Evolutionary conservation across 2,888 invertebrate genomes (phyloP).

Genomic region (Axea sp.): DNA sequence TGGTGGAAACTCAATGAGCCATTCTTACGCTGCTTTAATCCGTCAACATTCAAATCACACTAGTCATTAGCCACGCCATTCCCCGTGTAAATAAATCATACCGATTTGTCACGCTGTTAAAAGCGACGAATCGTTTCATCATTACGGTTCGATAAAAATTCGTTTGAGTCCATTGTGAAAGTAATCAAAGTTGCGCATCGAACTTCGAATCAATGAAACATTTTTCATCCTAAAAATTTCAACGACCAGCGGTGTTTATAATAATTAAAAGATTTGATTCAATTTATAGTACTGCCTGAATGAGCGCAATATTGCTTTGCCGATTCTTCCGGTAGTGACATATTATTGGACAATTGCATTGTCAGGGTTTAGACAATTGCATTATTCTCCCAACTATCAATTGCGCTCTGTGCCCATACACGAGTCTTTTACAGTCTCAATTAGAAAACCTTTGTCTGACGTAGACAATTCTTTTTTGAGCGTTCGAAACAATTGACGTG

Average conservation of each 20-base stretch:
- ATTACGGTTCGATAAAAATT: no score
- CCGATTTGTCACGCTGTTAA: no score
- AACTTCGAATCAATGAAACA: no score
- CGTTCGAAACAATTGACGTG: conserved; percentile 47
- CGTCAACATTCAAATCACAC: conserved; percentile 30
- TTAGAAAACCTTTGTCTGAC: conserved; percentile 51
- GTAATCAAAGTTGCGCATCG: no score
- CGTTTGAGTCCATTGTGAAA: no score
- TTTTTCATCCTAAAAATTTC: no score
- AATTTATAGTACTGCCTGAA: no score
- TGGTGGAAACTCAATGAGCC: conserved; percentile 49
- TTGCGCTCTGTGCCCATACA: conserved; percentile 35
- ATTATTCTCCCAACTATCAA: conserved; percentile 50
- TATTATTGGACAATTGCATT: conserved; percentile 49
- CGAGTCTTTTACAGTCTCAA: conserved; percentile 38
- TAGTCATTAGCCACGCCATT: no score
- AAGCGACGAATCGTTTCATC: no score
- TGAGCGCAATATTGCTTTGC: conserved; percentile 6
- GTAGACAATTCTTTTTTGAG: conserved; percentile 35
- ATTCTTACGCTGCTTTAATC: conserved; percentile 43
- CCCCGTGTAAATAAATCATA: neutral
- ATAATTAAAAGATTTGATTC: neutral
- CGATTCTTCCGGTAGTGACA: conserved; percentile 9
- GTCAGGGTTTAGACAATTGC: conserved; percentile 52
- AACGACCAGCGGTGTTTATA: no score